Evolutionary conservation across 2,113 vertebrate genomes (phyloP).

Genomic region (Melanotaenia duboulayi): DNA sequence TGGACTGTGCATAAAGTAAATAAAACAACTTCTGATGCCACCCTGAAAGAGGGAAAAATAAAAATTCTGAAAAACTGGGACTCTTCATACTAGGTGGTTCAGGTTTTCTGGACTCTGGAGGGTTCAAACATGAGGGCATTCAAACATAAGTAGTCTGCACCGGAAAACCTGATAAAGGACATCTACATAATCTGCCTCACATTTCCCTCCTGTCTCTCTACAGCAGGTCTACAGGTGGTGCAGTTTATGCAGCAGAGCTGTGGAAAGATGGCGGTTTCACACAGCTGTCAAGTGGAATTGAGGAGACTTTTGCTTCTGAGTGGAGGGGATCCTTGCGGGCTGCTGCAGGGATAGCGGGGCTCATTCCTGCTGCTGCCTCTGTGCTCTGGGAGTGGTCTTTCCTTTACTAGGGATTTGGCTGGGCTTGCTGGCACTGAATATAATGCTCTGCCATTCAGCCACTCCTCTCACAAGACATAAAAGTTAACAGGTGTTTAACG

Average conservation of each 20-base stretch:
- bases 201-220: slow-evolving; percentile 4
- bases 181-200: slow-evolving; percentile 9
- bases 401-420: slow-evolving; percentile 76
- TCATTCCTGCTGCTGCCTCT: slow-evolving; percentile 50
- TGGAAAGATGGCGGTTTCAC: slow-evolving; percentile 68
- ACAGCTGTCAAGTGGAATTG: slow-evolving; percentile 68
- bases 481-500: slow-evolving; percentile 83
- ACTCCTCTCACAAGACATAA: slow-evolving; percentile 75
- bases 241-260: slow-evolving; percentile 48
- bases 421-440: slow-evolving; percentile 60
- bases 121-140: background rate
- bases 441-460: slow-evolving; percentile 73
- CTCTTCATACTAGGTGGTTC: background rate
- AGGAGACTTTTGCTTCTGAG: slow-evolving; percentile 48
- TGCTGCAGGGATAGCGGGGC: slow-evolving; percentile 51
- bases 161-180: slow-evolving; percentile 15
- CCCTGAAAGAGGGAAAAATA: background rate
- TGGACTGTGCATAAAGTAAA: background rate
- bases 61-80: background rate
- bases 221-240: slow-evolving; percentile 30
- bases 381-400: slow-evolving; percentile 74
- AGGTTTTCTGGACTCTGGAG: slow-evolving; percentile 11
- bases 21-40: background rate
- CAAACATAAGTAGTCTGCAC: background rate
- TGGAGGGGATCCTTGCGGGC: slow-evolving; percentile 48